Base-by-base conservation (phyloP, 92 coral and sea anemone species). In the Siderastrea siderea region DNA sequence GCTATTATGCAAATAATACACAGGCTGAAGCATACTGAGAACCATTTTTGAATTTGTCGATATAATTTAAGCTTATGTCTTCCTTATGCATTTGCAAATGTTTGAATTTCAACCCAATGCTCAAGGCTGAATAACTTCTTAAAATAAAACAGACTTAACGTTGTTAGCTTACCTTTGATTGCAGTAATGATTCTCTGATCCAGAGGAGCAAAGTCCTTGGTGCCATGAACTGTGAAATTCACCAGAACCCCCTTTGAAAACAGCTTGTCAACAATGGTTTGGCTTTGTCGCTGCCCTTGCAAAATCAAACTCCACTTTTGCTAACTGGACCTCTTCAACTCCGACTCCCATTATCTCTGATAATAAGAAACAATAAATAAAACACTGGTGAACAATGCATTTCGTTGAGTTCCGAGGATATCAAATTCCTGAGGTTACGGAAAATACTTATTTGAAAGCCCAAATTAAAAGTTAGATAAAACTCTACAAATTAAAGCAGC, bases 161-260 rank as follows among this genome's bases (percentile, higher is more conserved):
- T 26, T 64, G 69, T 64, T 15, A 71, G 77, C 77, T 71, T 71
- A 71, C 77, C 77, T 50, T 74, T 74, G 47, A 74, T 74, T 74
- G 60, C 38, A 53, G 59, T n/a, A 48, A 74, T 74, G 79, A 53
- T 53, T 44, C 44, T 4, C 1, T 17, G 50, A 53, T 74, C 79
- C 15, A 74, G 79, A 74, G 79, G 59, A 50, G 55, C 79, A 74
- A 74, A 74, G 57, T 74, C 79, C 51, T 74, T 74, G 55, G 54
- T 74, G 54, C 79, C 59, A 17, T 74, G 59, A 17, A 74, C 54
- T 6, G 79, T 74, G 47, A 58, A 74, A n/a, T 74, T 46, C 62
- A 48, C 7, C 6, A 74, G 79, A 12, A 19, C 62, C 44, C 2
- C 77, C 54, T 71, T 17, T 16, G 77, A 17, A 45, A 71, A 71